Conservation (phyloP, 2,113 vertebrate species). For the Hiodon tergisus region DNA sequence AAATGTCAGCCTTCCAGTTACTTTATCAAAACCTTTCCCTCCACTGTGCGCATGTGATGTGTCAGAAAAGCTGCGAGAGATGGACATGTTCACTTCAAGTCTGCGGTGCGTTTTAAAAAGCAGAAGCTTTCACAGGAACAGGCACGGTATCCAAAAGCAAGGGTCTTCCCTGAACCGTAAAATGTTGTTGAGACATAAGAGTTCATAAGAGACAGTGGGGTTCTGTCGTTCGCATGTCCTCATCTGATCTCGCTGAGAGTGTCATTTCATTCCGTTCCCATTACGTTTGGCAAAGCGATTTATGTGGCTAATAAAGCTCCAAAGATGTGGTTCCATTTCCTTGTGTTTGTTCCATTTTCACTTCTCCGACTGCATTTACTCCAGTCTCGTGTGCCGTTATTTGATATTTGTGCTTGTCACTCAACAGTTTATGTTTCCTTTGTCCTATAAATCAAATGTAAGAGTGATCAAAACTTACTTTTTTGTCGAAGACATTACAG, state of each 20-base stretch:
- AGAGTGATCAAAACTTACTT: not conserved
- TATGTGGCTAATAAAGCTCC: no score
- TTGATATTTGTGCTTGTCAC: slow-evolving; percentile 19
- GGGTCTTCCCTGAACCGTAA: slow-evolving; percentile 26
- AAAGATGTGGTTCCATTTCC: not conserved
- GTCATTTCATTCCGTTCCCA: not conserved
- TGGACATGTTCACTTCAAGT: not conserved
- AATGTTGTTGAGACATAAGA: slow-evolving; percentile 42
- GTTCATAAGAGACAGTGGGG: slow-evolving; percentile 66
- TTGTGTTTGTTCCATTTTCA: slow-evolving; percentile 1
- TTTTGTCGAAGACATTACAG: not conserved
- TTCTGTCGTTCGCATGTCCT: slow-evolving; percentile 63
- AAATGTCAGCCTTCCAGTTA: no score
- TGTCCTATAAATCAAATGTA: not conserved
- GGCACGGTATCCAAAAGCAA: slow-evolving; percentile 23
- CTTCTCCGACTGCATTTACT: slow-evolving; percentile 8
- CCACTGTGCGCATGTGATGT: no score
- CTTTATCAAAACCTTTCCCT: no score
- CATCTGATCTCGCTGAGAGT: slow-evolving; percentile 46
- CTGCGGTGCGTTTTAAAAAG: not conserved
- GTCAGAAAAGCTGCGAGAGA: no score
- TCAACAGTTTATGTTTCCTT: slow-evolving; percentile 5
- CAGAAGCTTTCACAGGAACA: slow-evolving; percentile 25
- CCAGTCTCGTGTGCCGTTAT: not conserved
- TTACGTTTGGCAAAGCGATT: no score